phyloP scores from a whole-genome alignment of 2,797 vertebrate genomes.

The Microtus agrestis region DNA sequence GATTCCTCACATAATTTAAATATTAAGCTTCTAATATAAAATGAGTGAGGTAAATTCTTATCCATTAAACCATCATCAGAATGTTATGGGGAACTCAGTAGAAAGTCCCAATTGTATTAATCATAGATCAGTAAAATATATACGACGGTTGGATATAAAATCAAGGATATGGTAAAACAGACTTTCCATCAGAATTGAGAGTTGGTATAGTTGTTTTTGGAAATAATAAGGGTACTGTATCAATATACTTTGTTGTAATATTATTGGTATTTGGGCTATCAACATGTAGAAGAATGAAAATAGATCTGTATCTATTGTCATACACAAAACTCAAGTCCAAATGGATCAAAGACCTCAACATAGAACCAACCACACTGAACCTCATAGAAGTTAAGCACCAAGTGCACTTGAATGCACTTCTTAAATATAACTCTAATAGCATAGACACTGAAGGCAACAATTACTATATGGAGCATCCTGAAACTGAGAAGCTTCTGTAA shows the following conservation, averaged over 20 bases:
- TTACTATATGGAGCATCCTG: too few species aligned
- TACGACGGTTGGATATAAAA: background rate
- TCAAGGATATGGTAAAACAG: background rate
- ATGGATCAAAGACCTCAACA: background rate
- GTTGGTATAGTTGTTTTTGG: background rate
- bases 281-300: background rate
- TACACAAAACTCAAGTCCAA: background rate
- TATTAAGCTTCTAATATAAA: conserved; percentile 12
- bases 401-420: too few species aligned
- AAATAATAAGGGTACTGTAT: background rate
- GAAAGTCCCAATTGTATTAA: background rate
- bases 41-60: conserved; percentile 1
- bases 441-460: too few species aligned
- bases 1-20: background rate
- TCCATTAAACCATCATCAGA: background rate
- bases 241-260: background rate
- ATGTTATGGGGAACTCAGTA: background rate
- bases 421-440: too few species aligned
- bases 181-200: background rate
- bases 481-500: too few species aligned
- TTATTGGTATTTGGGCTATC: conserved; percentile 8
- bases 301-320: background rate
- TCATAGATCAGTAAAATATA: background rate
- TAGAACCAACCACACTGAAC: too few species aligned
- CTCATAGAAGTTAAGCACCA: too few species aligned